Evolutionary conservation across 1,140 invertebrate genomes (phyloP).

Genomic region (Diachasma alloeum): DNA sequence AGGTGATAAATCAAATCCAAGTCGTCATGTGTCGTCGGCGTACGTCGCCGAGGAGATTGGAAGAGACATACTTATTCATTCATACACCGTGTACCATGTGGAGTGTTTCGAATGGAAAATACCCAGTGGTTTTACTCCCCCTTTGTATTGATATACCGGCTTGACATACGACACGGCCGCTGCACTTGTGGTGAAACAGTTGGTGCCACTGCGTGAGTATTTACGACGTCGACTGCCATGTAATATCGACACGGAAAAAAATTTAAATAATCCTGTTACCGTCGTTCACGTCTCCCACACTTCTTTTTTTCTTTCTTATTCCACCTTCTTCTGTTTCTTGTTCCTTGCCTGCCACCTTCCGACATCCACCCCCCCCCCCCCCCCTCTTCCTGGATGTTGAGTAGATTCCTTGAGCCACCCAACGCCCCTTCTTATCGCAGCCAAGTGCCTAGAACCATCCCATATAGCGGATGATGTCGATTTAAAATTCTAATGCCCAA

Average conservation of each 20-base stretch:
- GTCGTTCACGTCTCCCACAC: neutral
- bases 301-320: neutral
- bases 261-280: constrained; percentile 30
- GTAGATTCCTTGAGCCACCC: neutral
- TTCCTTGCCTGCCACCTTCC: neutral
- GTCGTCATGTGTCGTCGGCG: neutral
- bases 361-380: neutral
- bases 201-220: constrained; percentile 14
- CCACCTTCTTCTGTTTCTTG: neutral
- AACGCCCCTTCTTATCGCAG: constrained; percentile 5
- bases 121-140: neutral
- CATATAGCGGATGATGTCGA: constrained; percentile 20
- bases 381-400: neutral
- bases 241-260: constrained; percentile 18
- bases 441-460: neutral
- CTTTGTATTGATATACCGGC: neutral
- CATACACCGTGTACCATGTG: neutral
- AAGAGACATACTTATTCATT: neutral
- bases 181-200: constrained; percentile 5
- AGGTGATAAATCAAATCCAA: neutral
- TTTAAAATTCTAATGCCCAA: constrained; percentile 31
- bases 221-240: constrained; percentile 2
- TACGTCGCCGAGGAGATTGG: neutral
- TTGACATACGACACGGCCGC: neutral
- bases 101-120: neutral